phyloP scores from a whole-genome alignment of 2,888 invertebrate species.

The Calameuta pallipes region DNA sequence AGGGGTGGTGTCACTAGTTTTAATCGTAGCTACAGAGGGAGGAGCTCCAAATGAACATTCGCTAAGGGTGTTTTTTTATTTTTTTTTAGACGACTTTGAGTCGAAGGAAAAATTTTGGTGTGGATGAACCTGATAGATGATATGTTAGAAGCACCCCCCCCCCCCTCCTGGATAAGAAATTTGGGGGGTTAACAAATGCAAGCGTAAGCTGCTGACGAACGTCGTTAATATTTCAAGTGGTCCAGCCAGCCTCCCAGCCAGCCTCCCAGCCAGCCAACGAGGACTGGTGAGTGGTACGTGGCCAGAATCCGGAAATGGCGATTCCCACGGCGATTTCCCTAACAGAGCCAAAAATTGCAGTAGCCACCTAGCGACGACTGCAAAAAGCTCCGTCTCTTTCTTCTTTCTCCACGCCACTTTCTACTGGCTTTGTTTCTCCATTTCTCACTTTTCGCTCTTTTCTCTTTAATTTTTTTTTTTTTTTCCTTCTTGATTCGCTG shows the following conservation, averaged over 20 bases:
- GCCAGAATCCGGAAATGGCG: constrained; percentile 9
- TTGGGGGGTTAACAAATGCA: constrained; percentile 17
- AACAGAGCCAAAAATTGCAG: background rate
- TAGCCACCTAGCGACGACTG: background rate
- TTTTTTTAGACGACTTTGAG: no score
- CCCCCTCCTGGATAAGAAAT: constrained; percentile 8
- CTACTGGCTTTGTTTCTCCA: no score
- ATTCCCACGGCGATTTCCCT: background rate
- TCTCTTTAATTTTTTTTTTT: no score
- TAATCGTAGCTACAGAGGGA: no score
- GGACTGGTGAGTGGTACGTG: constrained; percentile 8
- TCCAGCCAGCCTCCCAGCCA: background rate
- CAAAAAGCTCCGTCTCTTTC: no score
- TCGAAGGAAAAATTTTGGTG: no score
- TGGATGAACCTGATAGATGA: background rate
- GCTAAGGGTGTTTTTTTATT: no score
- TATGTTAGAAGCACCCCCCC: background rate
- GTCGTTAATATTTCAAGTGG: constrained; percentile 19
- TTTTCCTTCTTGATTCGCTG: no score
- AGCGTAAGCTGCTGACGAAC: background rate
- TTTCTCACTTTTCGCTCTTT: no score
- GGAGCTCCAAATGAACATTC: no score
- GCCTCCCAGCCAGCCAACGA: background rate
- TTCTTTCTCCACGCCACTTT: no score
- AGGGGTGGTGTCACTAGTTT: no score